A percentile compares a stretch with the other conserved stretches of the same genome.
Evolutionary conservation across 2,113 vertebrate species (phyloP).

Genomic region (Dermatemys mawii): DNA sequence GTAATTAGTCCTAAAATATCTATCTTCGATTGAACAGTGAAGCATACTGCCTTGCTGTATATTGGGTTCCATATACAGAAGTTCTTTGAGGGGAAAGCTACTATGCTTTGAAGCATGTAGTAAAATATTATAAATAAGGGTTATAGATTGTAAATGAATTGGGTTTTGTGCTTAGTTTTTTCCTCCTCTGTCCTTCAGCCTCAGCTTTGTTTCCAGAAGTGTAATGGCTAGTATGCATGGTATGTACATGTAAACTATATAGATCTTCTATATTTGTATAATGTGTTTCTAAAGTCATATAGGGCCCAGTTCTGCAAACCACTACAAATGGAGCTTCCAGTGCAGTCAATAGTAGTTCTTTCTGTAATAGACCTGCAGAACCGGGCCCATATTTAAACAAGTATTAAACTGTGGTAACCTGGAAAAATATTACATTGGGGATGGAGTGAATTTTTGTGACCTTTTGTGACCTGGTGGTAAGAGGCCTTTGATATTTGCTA

Average conservation of each 20-base stretch:
- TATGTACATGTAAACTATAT: neutral
- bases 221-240: rapidly evolving
- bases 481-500: neutral
- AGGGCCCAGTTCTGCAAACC: neutral
- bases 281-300: neutral
- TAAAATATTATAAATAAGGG: neutral
- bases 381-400: neutral
- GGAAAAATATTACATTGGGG: neutral
- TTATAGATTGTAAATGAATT: neutral
- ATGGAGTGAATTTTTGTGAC: neutral
- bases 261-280: neutral
- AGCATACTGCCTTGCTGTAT: neutral
- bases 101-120: neutral
- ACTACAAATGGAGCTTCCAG: neutral
- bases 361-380: neutral
- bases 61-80: neutral
- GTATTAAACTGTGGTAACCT: neutral
- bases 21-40: neutral
- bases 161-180: neutral
- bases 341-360: neutral
- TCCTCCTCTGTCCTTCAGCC: neutral
- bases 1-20: conserved; percentile 65
- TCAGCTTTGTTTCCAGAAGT: neutral
- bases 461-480: neutral
- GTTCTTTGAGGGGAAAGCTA: neutral